These are phyloP conservation scores for Anorthoa munda DNA, from an alignment of 2,888 invertebrate species.

Conservation along the genomic window DNA sequence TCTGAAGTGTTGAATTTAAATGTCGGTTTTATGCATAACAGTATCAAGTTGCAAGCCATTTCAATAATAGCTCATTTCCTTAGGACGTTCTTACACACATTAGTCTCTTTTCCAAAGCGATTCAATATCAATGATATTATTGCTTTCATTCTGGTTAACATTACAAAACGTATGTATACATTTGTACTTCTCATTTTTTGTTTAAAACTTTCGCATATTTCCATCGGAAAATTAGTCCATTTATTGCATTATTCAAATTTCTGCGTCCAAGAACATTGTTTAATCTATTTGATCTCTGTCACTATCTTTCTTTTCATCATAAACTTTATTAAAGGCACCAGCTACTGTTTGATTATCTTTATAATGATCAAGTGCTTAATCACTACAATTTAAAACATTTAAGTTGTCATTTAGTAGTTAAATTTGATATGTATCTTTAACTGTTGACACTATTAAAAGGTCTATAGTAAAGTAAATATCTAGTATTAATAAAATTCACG, in stretches of 20 bases:
- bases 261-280: slow-evolving; percentile 50
- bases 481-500: slow-evolving; percentile 7
- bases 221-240: slow-evolving; percentile 25
- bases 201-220: slow-evolving; percentile 34
- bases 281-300: slow-evolving; percentile 52
- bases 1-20: slow-evolving; percentile 34
- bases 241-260: slow-evolving; percentile 40
- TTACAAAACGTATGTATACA: not conserved
- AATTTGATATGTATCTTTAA: slow-evolving; percentile 46
- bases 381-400: slow-evolving; percentile 46
- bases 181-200: slow-evolving; percentile 20
- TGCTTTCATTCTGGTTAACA: not conserved
- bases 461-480: not conserved
- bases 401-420: slow-evolving; percentile 43
- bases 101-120: not conserved
- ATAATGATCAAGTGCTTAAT: slow-evolving; percentile 60
- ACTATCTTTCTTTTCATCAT: slow-evolving; percentile 63
- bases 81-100: not conserved
- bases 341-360: slow-evolving; percentile 58
- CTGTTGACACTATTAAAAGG: slow-evolving; percentile 36
- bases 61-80: slow-evolving; percentile 28
- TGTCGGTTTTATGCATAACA: slow-evolving; percentile 7
- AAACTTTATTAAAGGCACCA: slow-evolving; percentile 51
- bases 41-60: slow-evolving; percentile 26
- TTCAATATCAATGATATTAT: not conserved